Conservation (phyloP, 2,888 invertebrate species). For the Nymphalis c-album region DNA sequence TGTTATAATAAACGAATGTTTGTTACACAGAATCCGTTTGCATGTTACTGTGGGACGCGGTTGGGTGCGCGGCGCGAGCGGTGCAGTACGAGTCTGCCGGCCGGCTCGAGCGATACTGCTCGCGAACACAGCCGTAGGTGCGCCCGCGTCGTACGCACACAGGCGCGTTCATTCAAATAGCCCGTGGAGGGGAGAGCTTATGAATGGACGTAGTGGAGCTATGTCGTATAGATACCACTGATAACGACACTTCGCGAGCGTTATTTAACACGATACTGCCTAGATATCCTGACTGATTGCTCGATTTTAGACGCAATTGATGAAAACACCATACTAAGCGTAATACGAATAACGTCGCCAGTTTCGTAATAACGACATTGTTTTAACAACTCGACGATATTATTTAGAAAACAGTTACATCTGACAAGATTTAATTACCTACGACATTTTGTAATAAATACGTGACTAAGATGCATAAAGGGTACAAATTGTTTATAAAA, state of each 20-base stretch:
- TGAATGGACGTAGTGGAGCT: constrained; percentile 80
- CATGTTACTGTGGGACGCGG: constrained; percentile 63
- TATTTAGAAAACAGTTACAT: constrained; percentile 2
- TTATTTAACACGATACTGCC: constrained; percentile 60
- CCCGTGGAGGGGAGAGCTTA: constrained; percentile 67
- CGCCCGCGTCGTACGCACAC: constrained; percentile 71
- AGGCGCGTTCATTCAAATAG: constrained; percentile 64
- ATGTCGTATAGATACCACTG: constrained; percentile 71
- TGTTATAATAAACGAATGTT: constrained; percentile 54
- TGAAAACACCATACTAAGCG: constrained; percentile 40
- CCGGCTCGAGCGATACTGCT: constrained; percentile 63
- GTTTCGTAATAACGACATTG: constrained; percentile 43
- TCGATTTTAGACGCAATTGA: constrained; percentile 33
- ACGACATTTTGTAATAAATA: constrained; percentile 6
- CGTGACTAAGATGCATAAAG: constrained; percentile 17
- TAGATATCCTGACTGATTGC: constrained; percentile 43
- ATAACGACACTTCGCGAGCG: constrained; percentile 67
- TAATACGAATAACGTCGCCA: constrained; percentile 44
- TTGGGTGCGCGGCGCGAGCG: constrained; percentile 50
- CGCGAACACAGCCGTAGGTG: constrained; percentile 53
- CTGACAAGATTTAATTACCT: constrained; percentile 6
- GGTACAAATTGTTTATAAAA: constrained; percentile 29
- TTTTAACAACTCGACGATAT: constrained; percentile 13
- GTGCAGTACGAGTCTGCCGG: constrained; percentile 52
- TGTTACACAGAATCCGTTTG: constrained; percentile 66